These are phyloP conservation scores for Drosophila macrospina DNA, from an alignment of 2,888 invertebrate genomes.

Conservation along the genomic window DNA sequence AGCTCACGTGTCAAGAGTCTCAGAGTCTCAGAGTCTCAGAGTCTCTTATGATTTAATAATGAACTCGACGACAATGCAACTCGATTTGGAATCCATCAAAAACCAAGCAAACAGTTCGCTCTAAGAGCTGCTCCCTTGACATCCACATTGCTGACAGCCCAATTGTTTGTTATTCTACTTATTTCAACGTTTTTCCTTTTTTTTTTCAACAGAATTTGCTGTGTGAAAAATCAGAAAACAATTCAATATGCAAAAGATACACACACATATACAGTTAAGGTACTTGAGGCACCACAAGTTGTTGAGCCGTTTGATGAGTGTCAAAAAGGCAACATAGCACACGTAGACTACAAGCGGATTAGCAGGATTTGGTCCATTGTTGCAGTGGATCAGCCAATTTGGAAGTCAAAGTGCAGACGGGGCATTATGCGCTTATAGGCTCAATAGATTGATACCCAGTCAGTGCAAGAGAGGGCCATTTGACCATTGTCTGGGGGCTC, in stretches of 20 bases:
- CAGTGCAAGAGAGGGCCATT: conserved; percentile 1
- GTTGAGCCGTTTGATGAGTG: conserved; percentile 73
- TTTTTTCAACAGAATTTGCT: conserved; percentile 63
- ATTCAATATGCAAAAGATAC: conserved; percentile 71
- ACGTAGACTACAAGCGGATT: conserved; percentile 70
- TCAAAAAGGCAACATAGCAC: conserved; percentile 71
- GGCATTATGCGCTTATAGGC: conserved; percentile 71
- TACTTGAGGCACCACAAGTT: conserved; percentile 61
- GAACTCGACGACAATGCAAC: conserved; percentile 68
- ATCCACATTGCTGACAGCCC: conserved; percentile 70
- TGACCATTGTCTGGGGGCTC: conserved; percentile 51
- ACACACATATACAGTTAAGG: conserved; percentile 25
- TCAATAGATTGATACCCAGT: conserved; percentile 41
- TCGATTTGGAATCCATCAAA: conserved; percentile 46
- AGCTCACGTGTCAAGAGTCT: conserved; percentile 69
- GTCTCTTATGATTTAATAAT: conserved; percentile 70
- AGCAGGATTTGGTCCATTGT: conserved; percentile 74
- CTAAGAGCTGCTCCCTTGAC: conserved; percentile 70
- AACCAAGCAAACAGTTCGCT: conserved; percentile 36
- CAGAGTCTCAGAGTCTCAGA: conserved; percentile 8
- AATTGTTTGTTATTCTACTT: conserved; percentile 56
- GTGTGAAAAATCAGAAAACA: conserved; percentile 51
- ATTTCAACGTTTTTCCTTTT: conserved; percentile 33
- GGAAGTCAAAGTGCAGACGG: conserved; percentile 75
- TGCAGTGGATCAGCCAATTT: conserved; percentile 72